Conservation (phyloP, 1,140 invertebrate species). For the Chionoecetes opilio region DNA sequence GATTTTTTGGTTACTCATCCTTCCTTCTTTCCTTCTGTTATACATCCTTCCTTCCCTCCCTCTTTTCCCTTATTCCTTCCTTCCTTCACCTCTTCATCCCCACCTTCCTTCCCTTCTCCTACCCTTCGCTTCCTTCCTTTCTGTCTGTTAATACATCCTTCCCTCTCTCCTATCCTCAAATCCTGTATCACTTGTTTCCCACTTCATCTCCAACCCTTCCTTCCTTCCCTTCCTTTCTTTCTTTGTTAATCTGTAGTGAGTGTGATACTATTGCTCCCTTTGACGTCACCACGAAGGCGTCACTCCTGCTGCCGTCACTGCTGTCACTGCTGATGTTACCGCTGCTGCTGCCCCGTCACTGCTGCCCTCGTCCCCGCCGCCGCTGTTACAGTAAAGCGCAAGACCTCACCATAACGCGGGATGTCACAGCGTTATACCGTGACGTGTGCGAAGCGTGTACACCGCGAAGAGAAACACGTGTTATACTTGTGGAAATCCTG, state of each 20-base stretch:
- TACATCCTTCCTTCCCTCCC: no score
- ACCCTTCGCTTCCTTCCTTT: neutral
- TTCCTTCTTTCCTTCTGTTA: no score
- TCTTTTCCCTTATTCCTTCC: no score
- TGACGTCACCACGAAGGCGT: neutral
- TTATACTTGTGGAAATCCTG: neutral
- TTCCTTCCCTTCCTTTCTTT: neutral
- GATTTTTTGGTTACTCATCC: no score
- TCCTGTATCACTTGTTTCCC: no score
- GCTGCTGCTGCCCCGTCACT: neutral
- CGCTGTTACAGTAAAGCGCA: neutral
- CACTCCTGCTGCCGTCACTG: neutral
- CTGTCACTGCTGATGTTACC: neutral
- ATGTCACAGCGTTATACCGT: neutral
- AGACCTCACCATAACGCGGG: neutral
- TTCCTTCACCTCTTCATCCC: neutral
- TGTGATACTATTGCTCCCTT: neutral
- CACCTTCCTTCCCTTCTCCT: no score
- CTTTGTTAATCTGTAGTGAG: neutral
- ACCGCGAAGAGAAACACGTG: neutral
- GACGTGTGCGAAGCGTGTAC: neutral
- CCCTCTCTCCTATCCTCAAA: neutral
- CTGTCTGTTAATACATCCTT: neutral
- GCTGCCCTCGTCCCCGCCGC: neutral
- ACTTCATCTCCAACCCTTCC: neutral